Conservation (phyloP, 2,888 invertebrate species). For the Melitaea athalia region DNA sequence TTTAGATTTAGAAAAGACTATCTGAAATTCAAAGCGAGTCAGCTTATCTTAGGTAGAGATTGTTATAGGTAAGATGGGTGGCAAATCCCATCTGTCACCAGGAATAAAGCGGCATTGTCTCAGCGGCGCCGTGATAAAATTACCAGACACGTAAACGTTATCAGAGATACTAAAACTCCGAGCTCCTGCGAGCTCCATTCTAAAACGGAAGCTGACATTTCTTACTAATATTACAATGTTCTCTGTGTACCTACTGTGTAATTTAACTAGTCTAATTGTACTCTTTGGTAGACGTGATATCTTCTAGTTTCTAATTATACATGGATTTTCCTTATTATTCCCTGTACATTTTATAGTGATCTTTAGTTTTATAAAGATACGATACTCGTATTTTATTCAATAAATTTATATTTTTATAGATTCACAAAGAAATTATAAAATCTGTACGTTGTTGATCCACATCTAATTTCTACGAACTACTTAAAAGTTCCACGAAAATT, state of each 20-base stretch:
- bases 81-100: conserved; percentile 56
- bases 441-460: too few species aligned
- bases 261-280: conserved; percentile 1
- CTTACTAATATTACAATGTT: conserved; percentile 29
- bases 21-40: conserved; percentile 22
- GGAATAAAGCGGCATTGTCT: conserved; percentile 56
- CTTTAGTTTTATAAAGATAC: too few species aligned
- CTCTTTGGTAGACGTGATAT: neutral
- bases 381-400: too few species aligned
- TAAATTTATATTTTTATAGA: too few species aligned
- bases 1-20: conserved; percentile 1
- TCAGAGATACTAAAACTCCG: conserved; percentile 41
- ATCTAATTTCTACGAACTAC: too few species aligned
- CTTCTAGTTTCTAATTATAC: too few species aligned
- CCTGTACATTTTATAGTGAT: too few species aligned
- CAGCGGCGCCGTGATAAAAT: conserved; percentile 56
- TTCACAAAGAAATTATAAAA: too few species aligned
- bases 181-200: conserved; percentile 32
- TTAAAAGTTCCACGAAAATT: too few species aligned
- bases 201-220: conserved; percentile 35
- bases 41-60: conserved; percentile 40
- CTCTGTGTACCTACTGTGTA: conserved; percentile 2
- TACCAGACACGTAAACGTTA: conserved; percentile 61
- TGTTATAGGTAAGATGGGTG: conserved; percentile 48
- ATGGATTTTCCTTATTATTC: too few species aligned